Percentiles rank a stretch among this genome's conserved stretches.
phyloP scores from a whole-genome alignment of 2,888 invertebrate species.

The Brassicogethes aeneus region DNA sequence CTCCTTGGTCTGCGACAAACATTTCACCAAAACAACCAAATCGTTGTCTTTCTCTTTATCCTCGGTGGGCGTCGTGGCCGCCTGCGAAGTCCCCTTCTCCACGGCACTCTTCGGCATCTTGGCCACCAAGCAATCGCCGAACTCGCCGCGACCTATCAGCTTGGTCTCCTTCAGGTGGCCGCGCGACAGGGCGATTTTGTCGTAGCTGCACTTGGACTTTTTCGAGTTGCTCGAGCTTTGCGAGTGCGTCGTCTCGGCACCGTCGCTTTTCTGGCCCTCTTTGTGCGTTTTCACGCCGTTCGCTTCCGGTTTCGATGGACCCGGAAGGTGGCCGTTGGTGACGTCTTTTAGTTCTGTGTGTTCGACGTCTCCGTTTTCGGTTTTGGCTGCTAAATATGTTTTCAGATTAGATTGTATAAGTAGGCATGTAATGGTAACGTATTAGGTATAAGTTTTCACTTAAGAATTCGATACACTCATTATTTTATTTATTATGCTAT shows the following conservation, averaged over 20 bases:
- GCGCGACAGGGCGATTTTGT: slow-evolving; percentile 66
- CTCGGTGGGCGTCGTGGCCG: slow-evolving; percentile 23
- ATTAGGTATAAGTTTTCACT: background rate
- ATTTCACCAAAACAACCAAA: slow-evolving; percentile 61
- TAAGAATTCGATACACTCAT: background rate
- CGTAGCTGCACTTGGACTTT: slow-evolving; percentile 57
- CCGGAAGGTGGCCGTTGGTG: slow-evolving; percentile 46
- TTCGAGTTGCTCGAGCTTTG: slow-evolving; percentile 49
- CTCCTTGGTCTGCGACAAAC: slow-evolving; percentile 66
- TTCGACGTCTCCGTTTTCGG: slow-evolving; percentile 52
- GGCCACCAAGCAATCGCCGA: slow-evolving; percentile 83
- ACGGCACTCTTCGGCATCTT: slow-evolving; percentile 38
- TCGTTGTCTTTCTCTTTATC: slow-evolving; percentile 41
- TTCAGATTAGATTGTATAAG: slow-evolving; percentile 28
- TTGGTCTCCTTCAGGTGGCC: slow-evolving; percentile 62
- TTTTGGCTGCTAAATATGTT: slow-evolving; percentile 48
- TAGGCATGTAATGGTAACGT: slow-evolving; percentile 26
- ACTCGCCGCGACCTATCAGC: slow-evolving; percentile 70
- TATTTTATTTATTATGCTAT: too few relatives aligned
- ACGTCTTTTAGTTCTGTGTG: slow-evolving; percentile 50
- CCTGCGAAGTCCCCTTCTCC: slow-evolving; percentile 29
- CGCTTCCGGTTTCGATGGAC: slow-evolving; percentile 38
- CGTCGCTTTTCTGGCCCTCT: slow-evolving; percentile 55
- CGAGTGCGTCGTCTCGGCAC: slow-evolving; percentile 55
- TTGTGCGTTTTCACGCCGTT: slow-evolving; percentile 52